phyloP scores from a whole-genome alignment of 2,113 vertebrate species.

The Genyomyrus donnyi region DNA sequence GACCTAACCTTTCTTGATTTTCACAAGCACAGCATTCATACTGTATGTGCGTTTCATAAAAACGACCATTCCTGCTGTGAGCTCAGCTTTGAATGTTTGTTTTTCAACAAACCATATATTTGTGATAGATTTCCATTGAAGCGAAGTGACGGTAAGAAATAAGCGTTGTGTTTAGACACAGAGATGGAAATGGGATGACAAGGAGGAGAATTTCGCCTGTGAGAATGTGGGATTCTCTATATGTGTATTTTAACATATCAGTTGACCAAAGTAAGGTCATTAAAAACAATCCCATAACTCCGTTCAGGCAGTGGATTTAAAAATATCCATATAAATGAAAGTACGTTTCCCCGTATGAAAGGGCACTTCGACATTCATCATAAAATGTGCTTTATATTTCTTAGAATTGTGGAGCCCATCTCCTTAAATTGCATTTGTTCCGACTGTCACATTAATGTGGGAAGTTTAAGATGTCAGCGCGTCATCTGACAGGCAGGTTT shows the following conservation, averaged over 20 bases:
- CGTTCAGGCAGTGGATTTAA: not conserved
- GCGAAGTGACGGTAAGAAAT: not conserved
- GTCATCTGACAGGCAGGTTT: constrained; percentile 67
- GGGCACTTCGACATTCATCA: not conserved
- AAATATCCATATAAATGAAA: constrained; percentile 2
- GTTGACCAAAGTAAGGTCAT: not conserved
- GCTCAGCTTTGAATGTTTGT: not conserved
- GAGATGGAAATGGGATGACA: not conserved
- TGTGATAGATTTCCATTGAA: not conserved
- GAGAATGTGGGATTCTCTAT: not conserved
- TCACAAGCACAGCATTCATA: not conserved
- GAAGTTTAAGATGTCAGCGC: constrained; percentile 56
- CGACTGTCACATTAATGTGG: constrained; percentile 57
- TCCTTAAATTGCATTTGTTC: constrained; percentile 58
- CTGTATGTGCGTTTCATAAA: not conserved
- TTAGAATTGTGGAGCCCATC: constrained; percentile 9
- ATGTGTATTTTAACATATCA: not conserved
- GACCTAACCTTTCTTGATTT: not conserved
- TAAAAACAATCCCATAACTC: not conserved
- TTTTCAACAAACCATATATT: not conserved
- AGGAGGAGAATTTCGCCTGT: not conserved
- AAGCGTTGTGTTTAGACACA: not conserved
- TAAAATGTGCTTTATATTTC: constrained; percentile 9
- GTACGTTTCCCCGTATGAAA: not conserved
- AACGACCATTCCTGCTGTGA: not conserved